Conservation (phyloP, 2,888 invertebrate genomes). For the Caenorhabditis sp. region DNA sequence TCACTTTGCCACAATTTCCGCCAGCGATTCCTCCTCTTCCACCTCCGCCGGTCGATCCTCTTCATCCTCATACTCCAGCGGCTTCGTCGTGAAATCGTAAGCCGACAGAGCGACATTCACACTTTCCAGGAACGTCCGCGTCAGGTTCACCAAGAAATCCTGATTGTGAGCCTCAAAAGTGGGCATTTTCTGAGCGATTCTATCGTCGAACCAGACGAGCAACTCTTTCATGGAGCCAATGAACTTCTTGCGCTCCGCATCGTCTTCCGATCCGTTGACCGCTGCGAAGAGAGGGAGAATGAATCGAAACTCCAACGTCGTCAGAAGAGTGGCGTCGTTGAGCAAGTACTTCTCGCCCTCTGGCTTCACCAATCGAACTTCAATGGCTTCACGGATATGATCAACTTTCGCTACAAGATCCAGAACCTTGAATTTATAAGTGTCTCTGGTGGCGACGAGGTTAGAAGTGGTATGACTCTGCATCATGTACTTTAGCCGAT, state of each 20-base stretch:
- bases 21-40: constrained; percentile 7
- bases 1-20: constrained; percentile 31
- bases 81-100: constrained; percentile 38
- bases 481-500: constrained; percentile 19
- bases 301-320: constrained; percentile 38
- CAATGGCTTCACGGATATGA: constrained; percentile 44
- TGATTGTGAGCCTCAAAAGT: constrained; percentile 25
- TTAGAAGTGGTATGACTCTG: constrained; percentile 35
- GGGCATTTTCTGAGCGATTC: constrained; percentile 24
- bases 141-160: constrained; percentile 33
- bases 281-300: constrained; percentile 38
- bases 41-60: constrained; percentile 11
- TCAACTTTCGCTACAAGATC: constrained; percentile 28
- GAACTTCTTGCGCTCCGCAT: constrained; percentile 14
- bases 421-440: constrained; percentile 3
- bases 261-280: constrained; percentile 13
- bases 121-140: constrained; percentile 38
- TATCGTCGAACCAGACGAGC: constrained; percentile 42
- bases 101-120: constrained; percentile 30
- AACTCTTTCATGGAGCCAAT: constrained; percentile 22
- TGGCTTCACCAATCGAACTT: constrained; percentile 16
- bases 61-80: constrained; percentile 45
- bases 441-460: constrained; percentile 20
- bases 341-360: constrained; percentile 23
- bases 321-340: constrained; percentile 29